Evolutionary conservation across 2,888 invertebrate genomes (phyloP).

Genomic region (Lordiphosa fenestrarum): DNA sequence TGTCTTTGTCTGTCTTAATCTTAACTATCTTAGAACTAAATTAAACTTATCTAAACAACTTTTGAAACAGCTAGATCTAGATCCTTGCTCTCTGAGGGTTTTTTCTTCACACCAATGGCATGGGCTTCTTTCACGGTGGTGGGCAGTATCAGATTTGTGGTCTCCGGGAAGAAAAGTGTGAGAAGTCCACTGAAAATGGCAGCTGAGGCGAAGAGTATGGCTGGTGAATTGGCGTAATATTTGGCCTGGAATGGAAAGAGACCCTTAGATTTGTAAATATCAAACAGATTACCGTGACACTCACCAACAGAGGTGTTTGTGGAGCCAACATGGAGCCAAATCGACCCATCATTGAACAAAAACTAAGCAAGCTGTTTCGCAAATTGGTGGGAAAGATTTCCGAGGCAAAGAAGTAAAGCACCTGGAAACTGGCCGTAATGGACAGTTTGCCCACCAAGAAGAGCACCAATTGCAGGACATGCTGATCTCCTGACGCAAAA

Average conservation of each 20-base stretch:
- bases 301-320: slow-evolving; percentile 84
- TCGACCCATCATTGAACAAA: slow-evolving; percentile 86
- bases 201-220: slow-evolving; percentile 83
- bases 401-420: slow-evolving; percentile 85
- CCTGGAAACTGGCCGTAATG: slow-evolving; percentile 85
- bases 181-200: slow-evolving; percentile 83
- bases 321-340: slow-evolving; percentile 86
- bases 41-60: slow-evolving; percentile 10
- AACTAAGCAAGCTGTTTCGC: slow-evolving; percentile 85
- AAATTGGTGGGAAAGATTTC: slow-evolving; percentile 87
- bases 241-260: slow-evolving; percentile 56
- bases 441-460: slow-evolving; percentile 85
- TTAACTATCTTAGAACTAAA: slow-evolving; percentile 13
- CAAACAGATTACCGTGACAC: neutral
- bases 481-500: slow-evolving; percentile 59
- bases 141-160: slow-evolving; percentile 83
- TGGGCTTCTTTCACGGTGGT: slow-evolving; percentile 84
- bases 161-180: slow-evolving; percentile 84
- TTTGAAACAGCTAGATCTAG: slow-evolving; percentile 17
- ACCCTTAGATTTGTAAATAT: neutral
- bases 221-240: slow-evolving; percentile 80
- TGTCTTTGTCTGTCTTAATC: slow-evolving; percentile 49
- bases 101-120: slow-evolving; percentile 76
- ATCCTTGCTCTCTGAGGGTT: slow-evolving; percentile 40
- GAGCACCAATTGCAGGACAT: slow-evolving; percentile 57